These are phyloP conservation scores for Andrena minutula DNA, from an alignment of 2,888 invertebrate genomes.

Conservation along the genomic window DNA sequence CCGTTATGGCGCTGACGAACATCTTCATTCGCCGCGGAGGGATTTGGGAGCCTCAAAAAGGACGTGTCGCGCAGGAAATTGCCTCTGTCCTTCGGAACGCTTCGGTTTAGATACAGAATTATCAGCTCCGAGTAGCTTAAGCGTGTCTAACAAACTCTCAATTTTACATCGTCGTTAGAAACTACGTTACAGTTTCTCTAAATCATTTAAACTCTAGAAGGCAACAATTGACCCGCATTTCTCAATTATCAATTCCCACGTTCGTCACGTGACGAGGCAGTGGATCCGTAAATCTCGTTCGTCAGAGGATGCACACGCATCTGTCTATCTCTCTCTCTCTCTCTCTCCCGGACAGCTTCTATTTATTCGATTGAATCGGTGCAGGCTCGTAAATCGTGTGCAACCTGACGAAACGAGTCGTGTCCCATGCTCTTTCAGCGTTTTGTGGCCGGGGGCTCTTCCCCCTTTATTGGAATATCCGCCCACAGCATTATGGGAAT, in stretches of 20 bases:
- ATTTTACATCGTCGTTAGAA: background rate
- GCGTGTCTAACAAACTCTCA: background rate
- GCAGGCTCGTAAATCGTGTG: slow-evolving; percentile 73
- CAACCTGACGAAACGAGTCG: slow-evolving; percentile 78
- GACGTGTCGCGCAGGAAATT: slow-evolving; percentile 2
- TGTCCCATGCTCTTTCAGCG: slow-evolving; percentile 77
- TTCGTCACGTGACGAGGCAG: slow-evolving; percentile 5
- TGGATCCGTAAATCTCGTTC: slow-evolving; percentile 23
- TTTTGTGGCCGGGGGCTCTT: slow-evolving; percentile 80
- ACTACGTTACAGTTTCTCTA: background rate
- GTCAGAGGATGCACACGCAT: slow-evolving; percentile 7
- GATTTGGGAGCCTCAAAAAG: background rate
- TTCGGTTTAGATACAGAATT: background rate
- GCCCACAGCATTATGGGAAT: slow-evolving; percentile 85
- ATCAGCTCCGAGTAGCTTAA: background rate
- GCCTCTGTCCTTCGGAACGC: background rate
- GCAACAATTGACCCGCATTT: slow-evolving; percentile 53
- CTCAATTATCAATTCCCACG: slow-evolving; percentile 47
- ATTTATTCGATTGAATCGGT: slow-evolving; percentile 63
- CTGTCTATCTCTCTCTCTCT: background rate
- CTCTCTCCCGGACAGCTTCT: slow-evolving; percentile 28
- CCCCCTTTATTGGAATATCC: slow-evolving; percentile 85
- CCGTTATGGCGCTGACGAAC: slow-evolving; percentile 43
- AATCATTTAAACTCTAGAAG: slow-evolving; percentile 9
- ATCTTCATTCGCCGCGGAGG: slow-evolving; percentile 26